Evolutionary conservation across 2,888 invertebrate species (phyloP), one percentile per base, ranked within the genome.

Genomic region (Clistopyga incitator): DNA sequence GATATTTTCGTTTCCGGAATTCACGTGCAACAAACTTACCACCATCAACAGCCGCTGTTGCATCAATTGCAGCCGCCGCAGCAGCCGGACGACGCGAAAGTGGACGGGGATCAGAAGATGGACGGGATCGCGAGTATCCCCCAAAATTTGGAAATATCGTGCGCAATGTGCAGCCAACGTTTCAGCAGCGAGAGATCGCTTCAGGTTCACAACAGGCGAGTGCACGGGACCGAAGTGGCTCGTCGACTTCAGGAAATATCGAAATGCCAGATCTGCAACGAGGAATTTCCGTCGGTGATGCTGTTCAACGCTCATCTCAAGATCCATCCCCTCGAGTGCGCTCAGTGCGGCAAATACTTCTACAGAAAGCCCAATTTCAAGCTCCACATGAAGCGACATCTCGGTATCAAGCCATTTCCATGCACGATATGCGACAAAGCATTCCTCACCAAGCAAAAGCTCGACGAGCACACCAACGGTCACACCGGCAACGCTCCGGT

Each of bases 401-500:
- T 97, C 82, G 97, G 96, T 20, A 96, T 97, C 90, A 97, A 96
- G 91, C 96, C 96, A 86, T 95, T 95, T 90, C 94, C 94, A 6
- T 98, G 98, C 90, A 96, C 96, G 4, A 94, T 96, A 18, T 98
- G 98, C 92, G 96, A 96, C 91, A 98, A 98, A 93, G 95, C 96
- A 64, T 98, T 98, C 93, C 94, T 97, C 61, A 97, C 97, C 34
- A 96, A 96, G 70, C 97, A 97, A 93, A 97, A 97, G 90, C 93
- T 97, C 83, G 95, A 95, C 78, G 98, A 98, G 92, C 98, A 98
- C 90, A 96, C 96, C 93, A 96, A 97, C 92, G 95, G 96, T 82
- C 98, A 98, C 93, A 97, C 97, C 0, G 97, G 97, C 6, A 96
- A 96, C 61, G 94, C 96, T 52, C 97, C 98, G 11, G 94, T 97